Evolutionary conservation across 2,888 invertebrate species (phyloP), one percentile per base, ranked within the genome.

Genomic region (Plusia festucae): DNA sequence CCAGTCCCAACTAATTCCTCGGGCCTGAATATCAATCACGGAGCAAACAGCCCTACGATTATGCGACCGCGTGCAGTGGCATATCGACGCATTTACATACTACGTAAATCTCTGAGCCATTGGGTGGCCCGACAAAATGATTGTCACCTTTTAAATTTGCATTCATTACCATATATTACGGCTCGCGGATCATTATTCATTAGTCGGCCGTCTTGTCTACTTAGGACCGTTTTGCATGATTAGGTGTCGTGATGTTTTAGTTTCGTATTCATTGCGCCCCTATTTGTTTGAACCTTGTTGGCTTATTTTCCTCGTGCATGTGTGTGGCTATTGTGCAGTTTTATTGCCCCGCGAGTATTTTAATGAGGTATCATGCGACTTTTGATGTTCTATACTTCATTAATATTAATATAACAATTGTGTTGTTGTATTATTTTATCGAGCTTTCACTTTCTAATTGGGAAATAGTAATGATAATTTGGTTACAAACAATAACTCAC

Each of bases 111-210:
- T 87, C 80, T 66, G 65, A 82, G 82, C 85, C 82, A 90, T 90
- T 92, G 93, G 93, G 92, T 92, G 92, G 92, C 84, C 91, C 88
- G 88, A 88, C 91, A 88, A 88, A 82, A 89, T 91, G 90, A 92
- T 93, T 93, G 93, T 93, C 94, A 92, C 93, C 91, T 91, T 92
- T 91, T 93, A 93, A 91, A 93, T 94, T 94, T 93, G 90, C 94
- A 93, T 94, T 84, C 84, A 92, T 94, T 93, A 90, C 81, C 90
- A 90, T 92, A 81, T 81, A 78, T 78, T 81, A 81, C 75, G 76
- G 71, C 63, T 63, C 68, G 56, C 69, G 27, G 65, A 78, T 73
- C 78, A 75, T 78, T 88, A 86, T 86, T 88, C 87, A 87, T 88
- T 84, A 85, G 83, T 81, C 83, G 73, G 78, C 68, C 76, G 73